Conservation (phyloP, 2,888 invertebrate species). For the Platypus cylindrus region DNA sequence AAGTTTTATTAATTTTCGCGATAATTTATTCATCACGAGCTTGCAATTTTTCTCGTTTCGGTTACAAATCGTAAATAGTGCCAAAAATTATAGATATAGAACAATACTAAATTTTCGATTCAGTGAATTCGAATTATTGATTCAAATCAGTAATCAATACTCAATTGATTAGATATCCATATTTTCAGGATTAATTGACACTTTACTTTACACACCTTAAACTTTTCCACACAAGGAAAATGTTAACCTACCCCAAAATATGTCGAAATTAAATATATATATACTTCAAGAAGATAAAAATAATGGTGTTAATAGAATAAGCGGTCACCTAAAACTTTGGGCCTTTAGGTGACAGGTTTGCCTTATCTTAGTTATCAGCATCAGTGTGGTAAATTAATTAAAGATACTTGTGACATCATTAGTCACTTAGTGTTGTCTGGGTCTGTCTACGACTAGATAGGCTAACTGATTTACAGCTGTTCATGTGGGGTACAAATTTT, state of each 20-base stretch:
- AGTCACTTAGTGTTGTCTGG: conserved; percentile 31
- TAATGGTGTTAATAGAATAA: conserved; percentile 12
- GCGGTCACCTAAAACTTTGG: conserved; percentile 10
- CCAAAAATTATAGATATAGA: no score
- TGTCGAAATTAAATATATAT: conserved; percentile 19
- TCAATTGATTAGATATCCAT: no score
- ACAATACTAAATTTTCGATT: no score
- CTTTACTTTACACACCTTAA: no score
- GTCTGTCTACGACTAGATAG: conserved; percentile 30
- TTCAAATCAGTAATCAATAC: no score
- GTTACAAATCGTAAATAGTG: no score
- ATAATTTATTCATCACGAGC: no score
- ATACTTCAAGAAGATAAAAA: conserved; percentile 16
- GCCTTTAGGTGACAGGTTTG: conserved; percentile 23
- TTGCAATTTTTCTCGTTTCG: no score
- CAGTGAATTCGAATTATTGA: no score
- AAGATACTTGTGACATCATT: conserved; percentile 33
- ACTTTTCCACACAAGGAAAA: no score
- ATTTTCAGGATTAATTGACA: no score
- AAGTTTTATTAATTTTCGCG: no score
- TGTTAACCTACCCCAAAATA: conserved; percentile 14
- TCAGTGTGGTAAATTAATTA: conserved; percentile 33
- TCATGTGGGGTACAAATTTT: conserved; percentile 20
- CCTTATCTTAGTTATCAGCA: conserved; percentile 31
- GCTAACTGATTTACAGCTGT: conserved; percentile 30